Base-by-base conservation (phyloP, 2,113 vertebrate species). In the Ptychochromis oligacanthus region DNA sequence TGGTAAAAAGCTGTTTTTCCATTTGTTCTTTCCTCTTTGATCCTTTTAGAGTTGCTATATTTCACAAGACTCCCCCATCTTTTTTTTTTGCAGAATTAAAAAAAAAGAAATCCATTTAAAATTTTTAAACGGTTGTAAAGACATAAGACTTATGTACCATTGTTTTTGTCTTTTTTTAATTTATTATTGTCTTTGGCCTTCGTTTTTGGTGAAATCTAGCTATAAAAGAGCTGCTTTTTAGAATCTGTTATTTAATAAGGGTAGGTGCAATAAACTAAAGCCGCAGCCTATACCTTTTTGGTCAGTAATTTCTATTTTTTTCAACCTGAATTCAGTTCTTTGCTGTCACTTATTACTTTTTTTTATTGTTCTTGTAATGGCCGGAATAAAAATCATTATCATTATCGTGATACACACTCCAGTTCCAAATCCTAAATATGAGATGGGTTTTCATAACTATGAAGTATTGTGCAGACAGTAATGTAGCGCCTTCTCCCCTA, bases 381-480 rank as follows among this genome's bases (percentile, higher is more conserved):
- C 9, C 0, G 22, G 46, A 28, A 49, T 70, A 70, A 70, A 31
- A 31, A 2, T 2, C 4, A 31, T 31, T 4, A 31, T 31, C 28
- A 31, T 31, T 31, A 31, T 31, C 28, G 3, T 49, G 26, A 70
- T 0, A 0, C 22, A 46, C 14, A 67, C 46, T 49, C 17, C 18
- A 7, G 20, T 67, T 67, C 64, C 40, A 26, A 70, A 70, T 28
- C 64, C 40, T 49, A 49, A 49, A 49, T 13, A 70, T 46, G 14
- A 46, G 4, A 14, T n/a, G 7, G 1, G 18, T 52, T 17, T 18
- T 52, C 17, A 49, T n/a, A n/a, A n/a, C n/a, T n/a, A 52, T 6
- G 7, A 49, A 22, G 4, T 52, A 18, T 18, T 15, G 46, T 52
- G 6, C 14, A 67, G 62, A 26, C 14, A 26, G 62, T 46, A n/a